Evolutionary conservation across 2,797 vertebrate species (phyloP).

Genomic region (Malacoctenus gilli): DNA sequence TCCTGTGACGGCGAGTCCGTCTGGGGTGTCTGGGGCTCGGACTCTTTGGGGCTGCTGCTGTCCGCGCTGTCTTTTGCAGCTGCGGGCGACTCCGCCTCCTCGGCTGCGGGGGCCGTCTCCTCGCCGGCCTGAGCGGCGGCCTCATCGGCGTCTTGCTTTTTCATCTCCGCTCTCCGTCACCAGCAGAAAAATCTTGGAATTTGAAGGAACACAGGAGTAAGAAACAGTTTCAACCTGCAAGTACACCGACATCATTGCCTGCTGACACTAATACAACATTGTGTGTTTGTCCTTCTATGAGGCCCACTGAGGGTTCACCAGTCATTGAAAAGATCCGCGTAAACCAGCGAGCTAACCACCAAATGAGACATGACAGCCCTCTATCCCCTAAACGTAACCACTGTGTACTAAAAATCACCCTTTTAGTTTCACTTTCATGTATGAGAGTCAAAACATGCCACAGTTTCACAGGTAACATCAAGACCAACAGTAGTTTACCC

Average conservation of each 20-base stretch:
- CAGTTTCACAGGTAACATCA: too few relatives aligned
- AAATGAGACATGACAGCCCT: too few relatives aligned
- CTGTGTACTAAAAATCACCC: too few relatives aligned
- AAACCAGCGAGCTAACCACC: too few relatives aligned
- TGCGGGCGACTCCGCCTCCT: constrained; percentile 46
- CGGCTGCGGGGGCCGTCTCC: constrained; percentile 47
- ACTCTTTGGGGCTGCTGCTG: constrained; percentile 63
- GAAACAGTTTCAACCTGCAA: accelerated
- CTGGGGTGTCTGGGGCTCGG: constrained; percentile 50
- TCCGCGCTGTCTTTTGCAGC: constrained; percentile 49
- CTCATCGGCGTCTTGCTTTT: constrained; percentile 79
- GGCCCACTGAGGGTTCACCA: too few relatives aligned
- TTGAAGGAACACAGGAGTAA: background rate
- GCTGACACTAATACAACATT: background rate
- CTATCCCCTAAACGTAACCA: too few relatives aligned
- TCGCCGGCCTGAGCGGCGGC: constrained; percentile 44
- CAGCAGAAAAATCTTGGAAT: background rate
- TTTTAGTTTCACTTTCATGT: too few relatives aligned
- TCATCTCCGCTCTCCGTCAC: constrained; percentile 64
- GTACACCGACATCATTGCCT: background rate
- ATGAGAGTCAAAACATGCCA: too few relatives aligned
- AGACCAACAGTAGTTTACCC: too few relatives aligned
- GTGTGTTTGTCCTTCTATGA: background rate
- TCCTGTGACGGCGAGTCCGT: constrained; percentile 53
- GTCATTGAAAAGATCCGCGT: too few relatives aligned